A percentile compares a stretch with the other conserved stretches of the same genome.
Evolutionary conservation across 2,797 vertebrate species (phyloP).

Genomic region (Salmo trutta): DNA sequence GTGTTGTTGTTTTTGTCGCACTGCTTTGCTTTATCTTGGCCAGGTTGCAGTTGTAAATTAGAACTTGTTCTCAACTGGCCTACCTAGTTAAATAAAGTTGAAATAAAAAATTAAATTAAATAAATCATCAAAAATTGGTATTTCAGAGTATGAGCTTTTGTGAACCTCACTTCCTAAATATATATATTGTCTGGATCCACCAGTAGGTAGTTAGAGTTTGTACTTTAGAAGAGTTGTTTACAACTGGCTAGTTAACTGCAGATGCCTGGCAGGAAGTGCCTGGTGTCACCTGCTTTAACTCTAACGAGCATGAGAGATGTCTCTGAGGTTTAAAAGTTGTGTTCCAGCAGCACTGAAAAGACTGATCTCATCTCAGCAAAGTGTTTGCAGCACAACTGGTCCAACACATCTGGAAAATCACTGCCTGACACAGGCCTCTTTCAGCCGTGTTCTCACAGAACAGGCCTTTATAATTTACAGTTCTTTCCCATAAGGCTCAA

Average conservation of each 20-base stretch:
- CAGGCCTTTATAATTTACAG: background rate
- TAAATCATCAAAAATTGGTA: background rate
- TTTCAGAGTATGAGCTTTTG: too few relatives aligned
- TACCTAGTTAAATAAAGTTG: constrained; percentile 36
- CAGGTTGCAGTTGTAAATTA: background rate
- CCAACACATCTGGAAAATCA: constrained; percentile 58
- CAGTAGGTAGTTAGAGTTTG: background rate
- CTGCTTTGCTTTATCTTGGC: background rate
- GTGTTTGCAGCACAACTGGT: background rate
- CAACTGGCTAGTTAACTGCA: background rate
- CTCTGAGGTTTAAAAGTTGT: constrained; percentile 28
- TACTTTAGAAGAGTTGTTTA: background rate
- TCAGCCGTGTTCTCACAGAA: background rate
- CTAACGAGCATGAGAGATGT: constrained; percentile 41
- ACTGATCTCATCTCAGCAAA: constrained; percentile 58
- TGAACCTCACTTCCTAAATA: too few relatives aligned
- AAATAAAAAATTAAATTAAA: too few relatives aligned
- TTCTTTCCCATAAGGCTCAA: background rate
- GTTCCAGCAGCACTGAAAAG: constrained; percentile 74
- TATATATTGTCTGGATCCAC: background rate
- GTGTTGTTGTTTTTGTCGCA: too few relatives aligned
- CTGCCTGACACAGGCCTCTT: background rate
- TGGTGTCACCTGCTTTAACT: constrained; percentile 11
- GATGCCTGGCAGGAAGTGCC: background rate
- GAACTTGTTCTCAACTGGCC: constrained; percentile 45